A percentile compares a stretch with the other conserved stretches of the same genome.
Conservation (phyloP, 2,797 vertebrate genomes). For the Thaleichthys pacificus region DNA sequence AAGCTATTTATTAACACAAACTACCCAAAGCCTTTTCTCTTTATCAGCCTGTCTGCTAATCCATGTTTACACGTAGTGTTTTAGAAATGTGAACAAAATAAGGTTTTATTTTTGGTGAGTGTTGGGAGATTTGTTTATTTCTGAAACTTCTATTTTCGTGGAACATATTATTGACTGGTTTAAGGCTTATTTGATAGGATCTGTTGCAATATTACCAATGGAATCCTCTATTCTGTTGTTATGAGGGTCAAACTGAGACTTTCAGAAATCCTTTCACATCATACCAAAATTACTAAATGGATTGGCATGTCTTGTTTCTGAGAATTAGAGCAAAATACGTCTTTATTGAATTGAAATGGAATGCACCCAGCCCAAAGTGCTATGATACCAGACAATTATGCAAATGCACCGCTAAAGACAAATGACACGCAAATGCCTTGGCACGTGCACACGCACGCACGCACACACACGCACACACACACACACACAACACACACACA, state of each 20-base stretch:
- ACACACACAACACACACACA: constrained; percentile 18
- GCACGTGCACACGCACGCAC: background rate
- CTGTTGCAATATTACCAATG: constrained; percentile 28
- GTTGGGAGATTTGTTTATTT: constrained; percentile 26
- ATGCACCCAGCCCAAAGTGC: constrained; percentile 62
- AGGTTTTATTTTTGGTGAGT: background rate
- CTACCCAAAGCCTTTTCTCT: constrained; percentile 50
- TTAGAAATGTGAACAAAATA: constrained; percentile 12
- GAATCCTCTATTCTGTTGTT: constrained; percentile 10
- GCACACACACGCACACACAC: constrained; percentile 10
- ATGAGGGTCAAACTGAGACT: constrained; percentile 17
- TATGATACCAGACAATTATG: constrained; percentile 75
- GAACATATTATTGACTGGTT: constrained; percentile 5
- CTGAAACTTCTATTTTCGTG: constrained; percentile 20
- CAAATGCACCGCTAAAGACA: constrained; percentile 64
- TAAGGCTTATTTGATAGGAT: constrained; percentile 11
- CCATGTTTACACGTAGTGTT: constrained; percentile 47
- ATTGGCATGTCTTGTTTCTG: constrained; percentile 44
- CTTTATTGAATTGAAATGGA: constrained; percentile 67
- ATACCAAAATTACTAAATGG: constrained; percentile 24
- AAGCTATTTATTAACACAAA: constrained; percentile 64
- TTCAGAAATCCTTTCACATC: constrained; percentile 35
- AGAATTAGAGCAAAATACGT: constrained; percentile 59
- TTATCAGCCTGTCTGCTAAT: constrained; percentile 58
- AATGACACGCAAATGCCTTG: constrained; percentile 20